Percentiles rank a stretch among this genome's conserved stretches.
These are phyloP conservation scores for Sebastes schlegelii DNA, from an alignment of 2,113 vertebrate genomes.

Conservation along the genomic window DNA sequence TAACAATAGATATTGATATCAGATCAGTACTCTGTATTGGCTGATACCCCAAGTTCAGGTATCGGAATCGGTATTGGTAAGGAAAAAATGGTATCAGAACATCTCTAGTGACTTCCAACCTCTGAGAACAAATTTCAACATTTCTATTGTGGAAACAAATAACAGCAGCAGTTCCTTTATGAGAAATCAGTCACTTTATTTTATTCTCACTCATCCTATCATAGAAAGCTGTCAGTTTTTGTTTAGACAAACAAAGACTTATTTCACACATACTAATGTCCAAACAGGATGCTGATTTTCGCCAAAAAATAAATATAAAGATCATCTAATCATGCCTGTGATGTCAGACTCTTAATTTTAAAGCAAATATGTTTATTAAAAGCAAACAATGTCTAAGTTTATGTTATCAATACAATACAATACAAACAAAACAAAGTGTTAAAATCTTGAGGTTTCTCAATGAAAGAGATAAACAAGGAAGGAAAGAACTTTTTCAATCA, in stretches of 20 bases:
- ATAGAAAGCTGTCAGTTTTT: not conserved
- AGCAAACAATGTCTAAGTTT: not conserved
- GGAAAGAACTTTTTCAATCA: not conserved
- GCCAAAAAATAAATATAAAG: not conserved
- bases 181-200: constrained; percentile 3
- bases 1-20: too few relatives aligned
- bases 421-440: not conserved
- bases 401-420: not conserved
- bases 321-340: not conserved
- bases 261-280: not conserved
- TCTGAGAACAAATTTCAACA: constrained; percentile 3
- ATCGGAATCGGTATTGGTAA: too few relatives aligned
- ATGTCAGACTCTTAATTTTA: not conserved
- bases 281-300: not conserved
- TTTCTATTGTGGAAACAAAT: constrained; percentile 19
- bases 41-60: too few relatives aligned
- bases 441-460: not conserved
- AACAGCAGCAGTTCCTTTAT: not conserved
- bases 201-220: not conserved
- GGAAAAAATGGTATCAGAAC: too few relatives aligned
- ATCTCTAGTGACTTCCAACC: not conserved
- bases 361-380: not conserved
- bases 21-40: too few relatives aligned
- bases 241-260: not conserved
- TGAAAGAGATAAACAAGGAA: not conserved